phyloP scores from a whole-genome alignment of 2,113 vertebrate genomes.

The Tupaia chinensis region DNA sequence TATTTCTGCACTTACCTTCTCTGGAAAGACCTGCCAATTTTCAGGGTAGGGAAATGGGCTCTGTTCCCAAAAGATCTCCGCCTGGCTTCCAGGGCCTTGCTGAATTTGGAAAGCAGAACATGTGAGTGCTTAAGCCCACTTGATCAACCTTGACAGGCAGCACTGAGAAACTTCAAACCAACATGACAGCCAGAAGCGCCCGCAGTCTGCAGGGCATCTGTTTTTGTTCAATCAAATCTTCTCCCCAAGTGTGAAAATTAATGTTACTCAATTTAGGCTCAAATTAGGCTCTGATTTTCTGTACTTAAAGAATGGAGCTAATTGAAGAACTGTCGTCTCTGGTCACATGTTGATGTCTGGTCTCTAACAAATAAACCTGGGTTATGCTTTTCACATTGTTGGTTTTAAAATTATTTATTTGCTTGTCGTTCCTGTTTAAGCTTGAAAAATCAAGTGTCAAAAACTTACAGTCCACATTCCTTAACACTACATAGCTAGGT shows the following conservation, averaged over 20 bases:
- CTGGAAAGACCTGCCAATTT: neutral
- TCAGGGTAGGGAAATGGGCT: neutral
- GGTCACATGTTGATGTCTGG: neutral
- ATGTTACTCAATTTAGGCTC: neutral
- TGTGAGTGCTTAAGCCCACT: neutral
- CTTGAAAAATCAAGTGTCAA: neutral
- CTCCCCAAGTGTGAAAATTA: slow-evolving; percentile 11
- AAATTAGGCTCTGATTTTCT: neutral
- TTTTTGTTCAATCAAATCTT: slow-evolving; percentile 20
- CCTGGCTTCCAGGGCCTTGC: neutral
- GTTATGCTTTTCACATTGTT: neutral
- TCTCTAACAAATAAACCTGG: neutral
- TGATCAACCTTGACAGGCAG: slow-evolving; percentile 27
- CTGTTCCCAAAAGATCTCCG: neutral
- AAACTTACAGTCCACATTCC: neutral
- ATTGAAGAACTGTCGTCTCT: neutral
- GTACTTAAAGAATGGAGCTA: neutral
- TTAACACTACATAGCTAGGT: neutral
- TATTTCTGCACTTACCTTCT: neutral
- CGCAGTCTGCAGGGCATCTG: neutral
- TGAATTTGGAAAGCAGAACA: neutral
- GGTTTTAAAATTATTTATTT: neutral
- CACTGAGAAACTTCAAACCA: neutral
- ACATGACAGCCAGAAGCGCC: neutral
- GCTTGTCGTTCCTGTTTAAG: neutral